Percentiles rank a stretch among this genome's conserved stretches.
These are phyloP conservation scores for Noctua pronuba DNA, from an alignment of 2,888 invertebrate species.

Conservation along the genomic window DNA sequence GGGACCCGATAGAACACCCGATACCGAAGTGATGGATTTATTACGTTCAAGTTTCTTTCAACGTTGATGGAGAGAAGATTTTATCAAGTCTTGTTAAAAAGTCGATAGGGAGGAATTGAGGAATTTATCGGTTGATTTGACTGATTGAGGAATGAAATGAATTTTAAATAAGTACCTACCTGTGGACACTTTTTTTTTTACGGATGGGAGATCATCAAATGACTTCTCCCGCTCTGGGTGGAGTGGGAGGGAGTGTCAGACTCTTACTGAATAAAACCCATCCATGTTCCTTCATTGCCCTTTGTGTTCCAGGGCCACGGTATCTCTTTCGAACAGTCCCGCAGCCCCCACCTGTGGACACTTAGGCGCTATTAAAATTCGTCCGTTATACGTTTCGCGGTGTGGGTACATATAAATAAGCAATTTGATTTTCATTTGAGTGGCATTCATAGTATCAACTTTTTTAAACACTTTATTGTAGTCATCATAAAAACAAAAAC, in stretches of 20 bases:
- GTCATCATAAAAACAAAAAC: too few relatives aligned
- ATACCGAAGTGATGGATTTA: slow-evolving; percentile 57
- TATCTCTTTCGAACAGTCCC: too few relatives aligned
- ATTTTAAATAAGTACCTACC: background rate
- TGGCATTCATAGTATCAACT: background rate
- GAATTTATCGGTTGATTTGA: background rate
- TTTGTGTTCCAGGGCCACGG: too few relatives aligned
- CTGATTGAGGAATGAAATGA: background rate
- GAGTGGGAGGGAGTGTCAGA: too few relatives aligned
- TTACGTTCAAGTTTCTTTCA: slow-evolving; percentile 38
- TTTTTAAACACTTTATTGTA: background rate
- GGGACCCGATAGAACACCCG: slow-evolving; percentile 24
- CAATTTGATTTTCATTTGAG: background rate
- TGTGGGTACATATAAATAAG: background rate
- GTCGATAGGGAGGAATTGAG: background rate
- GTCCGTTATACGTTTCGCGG: background rate
- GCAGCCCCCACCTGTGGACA: background rate
- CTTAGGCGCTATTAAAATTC: too few relatives aligned
- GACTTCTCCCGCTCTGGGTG: too few relatives aligned
- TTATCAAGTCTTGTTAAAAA: slow-evolving; percentile 24
- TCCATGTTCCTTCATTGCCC: too few relatives aligned
- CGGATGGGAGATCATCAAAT: too few relatives aligned
- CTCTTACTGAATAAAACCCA: too few relatives aligned
- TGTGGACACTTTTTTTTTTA: background rate
- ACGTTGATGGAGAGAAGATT: slow-evolving; percentile 3